These are phyloP conservation scores for Typhlichthys subterraneus DNA, from an alignment of 2,797 vertebrate species.

Conservation along the genomic window DNA sequence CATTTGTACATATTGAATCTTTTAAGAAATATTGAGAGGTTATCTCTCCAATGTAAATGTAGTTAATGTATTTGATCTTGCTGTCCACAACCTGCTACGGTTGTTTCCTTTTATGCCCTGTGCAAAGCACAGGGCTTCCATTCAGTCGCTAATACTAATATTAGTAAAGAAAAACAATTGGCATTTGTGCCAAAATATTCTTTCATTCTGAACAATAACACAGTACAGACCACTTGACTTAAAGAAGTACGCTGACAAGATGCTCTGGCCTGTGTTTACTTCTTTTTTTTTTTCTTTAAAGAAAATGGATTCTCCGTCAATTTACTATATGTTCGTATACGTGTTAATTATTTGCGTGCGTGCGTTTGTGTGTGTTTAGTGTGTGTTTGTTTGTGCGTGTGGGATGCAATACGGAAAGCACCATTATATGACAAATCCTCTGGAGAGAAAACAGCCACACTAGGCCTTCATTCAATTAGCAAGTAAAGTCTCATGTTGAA, in stretches of 20 bases:
- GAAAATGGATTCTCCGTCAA: constrained; percentile 42
- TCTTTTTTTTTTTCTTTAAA: constrained; percentile 34
- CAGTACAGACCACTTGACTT: constrained; percentile 69
- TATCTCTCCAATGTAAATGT: constrained; percentile 53
- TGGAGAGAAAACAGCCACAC: constrained; percentile 67
- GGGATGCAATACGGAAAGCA: constrained; percentile 73
- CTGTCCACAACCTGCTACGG: constrained; percentile 38
- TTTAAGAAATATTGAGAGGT: constrained; percentile 51
- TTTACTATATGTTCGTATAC: constrained; percentile 31
- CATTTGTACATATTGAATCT: constrained; percentile 67
- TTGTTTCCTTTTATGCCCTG: constrained; percentile 36
- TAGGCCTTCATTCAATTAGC: constrained; percentile 49
- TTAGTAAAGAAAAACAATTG: constrained; percentile 61
- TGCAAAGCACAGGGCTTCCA: constrained; percentile 7
- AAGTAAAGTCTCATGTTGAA: constrained; percentile 43
- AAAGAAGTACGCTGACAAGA: constrained; percentile 66
- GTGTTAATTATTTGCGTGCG: constrained; percentile 47
- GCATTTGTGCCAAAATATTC: constrained; percentile 52
- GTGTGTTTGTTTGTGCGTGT: constrained; percentile 28
- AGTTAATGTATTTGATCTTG: constrained; percentile 46
- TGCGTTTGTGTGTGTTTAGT: constrained; percentile 39
- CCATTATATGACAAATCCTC: constrained; percentile 78
- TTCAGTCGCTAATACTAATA: constrained; percentile 42
- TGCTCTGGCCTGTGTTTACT: constrained; percentile 52
- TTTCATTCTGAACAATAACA: constrained; percentile 66